Conservation (phyloP, 2,113 vertebrate species). For the Chiloscyllium plagiosum region DNA sequence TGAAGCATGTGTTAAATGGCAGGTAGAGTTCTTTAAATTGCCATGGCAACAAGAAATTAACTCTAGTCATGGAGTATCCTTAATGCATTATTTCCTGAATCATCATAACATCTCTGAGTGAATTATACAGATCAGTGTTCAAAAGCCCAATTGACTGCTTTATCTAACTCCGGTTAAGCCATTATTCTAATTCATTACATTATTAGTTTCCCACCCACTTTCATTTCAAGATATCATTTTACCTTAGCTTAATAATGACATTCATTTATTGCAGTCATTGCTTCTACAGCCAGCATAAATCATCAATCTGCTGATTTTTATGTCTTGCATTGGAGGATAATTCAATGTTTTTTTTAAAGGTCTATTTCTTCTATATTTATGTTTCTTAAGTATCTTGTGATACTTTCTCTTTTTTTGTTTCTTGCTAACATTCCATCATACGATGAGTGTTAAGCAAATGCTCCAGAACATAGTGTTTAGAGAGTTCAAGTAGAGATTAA, state of each 20-base stretch:
- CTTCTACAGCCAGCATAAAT: not conserved
- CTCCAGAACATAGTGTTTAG: conserved; percentile 43
- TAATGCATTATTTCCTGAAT: not conserved
- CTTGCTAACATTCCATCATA: not conserved
- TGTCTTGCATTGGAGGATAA: not conserved
- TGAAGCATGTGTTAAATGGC: not conserved
- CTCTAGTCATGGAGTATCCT: not conserved
- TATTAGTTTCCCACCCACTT: not conserved
- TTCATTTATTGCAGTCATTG: not conserved
- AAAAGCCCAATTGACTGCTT: not conserved
- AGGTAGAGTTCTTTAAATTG: not conserved
- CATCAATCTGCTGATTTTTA: not conserved
- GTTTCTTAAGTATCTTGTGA: not conserved
- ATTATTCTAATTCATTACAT: not conserved
- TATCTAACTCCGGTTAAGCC: not conserved
- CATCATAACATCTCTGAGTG: not conserved
- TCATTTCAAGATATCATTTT: not conserved
- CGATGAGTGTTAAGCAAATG: conserved; percentile 41
- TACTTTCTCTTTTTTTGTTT: not conserved
- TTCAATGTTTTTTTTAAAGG: not conserved
- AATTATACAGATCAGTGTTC: not conserved
- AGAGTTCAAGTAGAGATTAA: conserved; percentile 52
- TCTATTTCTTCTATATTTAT: not conserved
- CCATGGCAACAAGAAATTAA: not conserved
- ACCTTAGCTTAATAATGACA: not conserved